Evolutionary conservation across 2,113 vertebrate species (phyloP).

Genomic region (Hemibagrus wyckioides): DNA sequence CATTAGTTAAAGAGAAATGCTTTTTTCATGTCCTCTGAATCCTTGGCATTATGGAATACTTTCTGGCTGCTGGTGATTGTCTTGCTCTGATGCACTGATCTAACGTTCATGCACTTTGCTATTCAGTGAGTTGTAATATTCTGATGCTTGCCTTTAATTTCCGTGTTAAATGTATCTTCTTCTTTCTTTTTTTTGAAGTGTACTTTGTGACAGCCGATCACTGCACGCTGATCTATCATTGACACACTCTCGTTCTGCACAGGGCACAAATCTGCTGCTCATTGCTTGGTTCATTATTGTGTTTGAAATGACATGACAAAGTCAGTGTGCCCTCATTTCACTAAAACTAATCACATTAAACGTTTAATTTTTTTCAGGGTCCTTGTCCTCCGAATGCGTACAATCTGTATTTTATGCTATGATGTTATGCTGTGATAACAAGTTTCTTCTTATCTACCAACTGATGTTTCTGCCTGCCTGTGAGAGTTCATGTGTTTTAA

Average conservation of each 20-base stretch:
- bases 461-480: not conserved
- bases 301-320: conserved; percentile 24
- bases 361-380: not conserved
- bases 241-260: conserved; percentile 6
- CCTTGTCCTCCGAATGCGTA: not conserved
- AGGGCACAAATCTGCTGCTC: conserved; percentile 17
- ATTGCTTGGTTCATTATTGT: conserved; percentile 44
- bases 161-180: conserved; percentile 37
- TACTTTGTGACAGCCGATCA: conserved; percentile 46
- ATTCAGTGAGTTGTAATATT: conserved; percentile 47
- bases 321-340: not conserved
- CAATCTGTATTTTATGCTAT: not conserved
- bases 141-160: conserved; percentile 48
- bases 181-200: not conserved
- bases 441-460: not conserved
- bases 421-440: not conserved
- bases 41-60: conserved; percentile 59
- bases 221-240: conserved; percentile 51
- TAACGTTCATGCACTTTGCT: conserved; percentile 46
- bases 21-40: conserved; percentile 47
- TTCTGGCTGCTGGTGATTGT: conserved; percentile 59
- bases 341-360: not conserved
- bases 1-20: not conserved
- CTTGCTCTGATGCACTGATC: conserved; percentile 48
- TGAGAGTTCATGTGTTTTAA: not conserved